These are phyloP conservation scores for Aplidium turbinatum DNA, from an alignment of 23 tunicate genomes.

Conservation along the genomic window DNA sequence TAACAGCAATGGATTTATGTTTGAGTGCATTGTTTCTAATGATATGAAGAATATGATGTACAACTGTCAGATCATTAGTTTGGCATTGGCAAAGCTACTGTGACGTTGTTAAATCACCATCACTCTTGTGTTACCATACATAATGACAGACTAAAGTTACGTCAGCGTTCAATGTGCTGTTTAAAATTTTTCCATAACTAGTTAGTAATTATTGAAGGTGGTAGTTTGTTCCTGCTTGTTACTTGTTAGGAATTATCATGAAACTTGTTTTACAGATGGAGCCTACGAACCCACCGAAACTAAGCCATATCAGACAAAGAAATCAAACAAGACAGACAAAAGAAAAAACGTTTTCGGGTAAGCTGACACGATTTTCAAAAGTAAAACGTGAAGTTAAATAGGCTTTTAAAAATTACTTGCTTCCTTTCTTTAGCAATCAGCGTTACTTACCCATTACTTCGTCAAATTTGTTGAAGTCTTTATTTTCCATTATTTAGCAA, in stretches of 20 bases:
- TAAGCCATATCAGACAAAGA: slow-evolving; percentile 15
- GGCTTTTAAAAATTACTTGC: neutral
- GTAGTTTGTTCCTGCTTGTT: no score
- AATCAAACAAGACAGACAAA: slow-evolving; percentile 50
- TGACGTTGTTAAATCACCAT: no score
- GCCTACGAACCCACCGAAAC: neutral
- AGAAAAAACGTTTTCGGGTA: slow-evolving; percentile 29
- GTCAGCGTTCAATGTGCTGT: slow-evolving; percentile 15
- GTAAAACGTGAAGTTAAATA: no score
- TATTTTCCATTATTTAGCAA: slow-evolving; percentile 1
- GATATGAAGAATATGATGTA: no score
- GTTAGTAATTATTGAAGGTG: neutral
- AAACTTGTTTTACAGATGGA: neutral
- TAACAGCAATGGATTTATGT: no score
- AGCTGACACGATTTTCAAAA: neutral
- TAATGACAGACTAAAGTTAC: no score
- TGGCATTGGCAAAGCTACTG: no score
- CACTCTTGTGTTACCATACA: no score
- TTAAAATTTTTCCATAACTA: neutral
- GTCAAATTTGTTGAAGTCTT: neutral
- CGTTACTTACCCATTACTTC: no score
- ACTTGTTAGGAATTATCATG: no score
- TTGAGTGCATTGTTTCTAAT: no score
- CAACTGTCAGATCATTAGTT: no score
- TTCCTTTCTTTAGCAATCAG: slow-evolving; percentile 10